Evolutionary conservation across 2,888 invertebrate genomes (phyloP).

Genomic region (Drosophila acutilabella): DNA sequence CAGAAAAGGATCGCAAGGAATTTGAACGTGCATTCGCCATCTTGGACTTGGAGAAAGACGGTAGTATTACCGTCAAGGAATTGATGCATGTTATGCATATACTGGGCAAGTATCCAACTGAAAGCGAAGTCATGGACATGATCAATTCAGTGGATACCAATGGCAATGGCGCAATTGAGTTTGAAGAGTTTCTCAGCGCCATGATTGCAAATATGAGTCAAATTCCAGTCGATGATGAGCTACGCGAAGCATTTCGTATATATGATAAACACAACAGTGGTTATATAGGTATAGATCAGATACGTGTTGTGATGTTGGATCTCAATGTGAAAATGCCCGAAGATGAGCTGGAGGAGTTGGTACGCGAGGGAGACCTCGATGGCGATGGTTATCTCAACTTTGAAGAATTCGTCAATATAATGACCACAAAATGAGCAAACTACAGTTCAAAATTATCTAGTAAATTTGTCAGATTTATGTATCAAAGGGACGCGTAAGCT

Average conservation of each 20-base stretch:
- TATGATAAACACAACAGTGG: conserved; percentile 99
- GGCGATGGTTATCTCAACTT: conserved; percentile 95
- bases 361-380: conserved; percentile 98
- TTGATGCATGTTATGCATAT: neutral
- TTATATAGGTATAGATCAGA: conserved; percentile 97
- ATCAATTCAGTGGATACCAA: conserved; percentile 97
- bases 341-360: conserved; percentile 99
- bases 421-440: conserved; percentile 77
- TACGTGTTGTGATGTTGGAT: conserved; percentile 99
- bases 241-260: conserved; percentile 86
- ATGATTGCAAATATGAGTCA: conserved; percentile 99
- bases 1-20: neutral
- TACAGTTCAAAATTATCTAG: neutral
- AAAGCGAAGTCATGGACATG: conserved; percentile 93
- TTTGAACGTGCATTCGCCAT: conserved; percentile 1
- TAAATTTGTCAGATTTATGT: neutral
- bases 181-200: conserved; percentile 99
- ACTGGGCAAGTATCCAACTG: neutral
- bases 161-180: conserved; percentile 95
- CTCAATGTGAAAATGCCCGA: conserved; percentile 94
- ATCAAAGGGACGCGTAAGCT: conserved; percentile 1
- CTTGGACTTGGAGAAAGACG: conserved; percentile 23
- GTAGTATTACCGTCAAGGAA: conserved; percentile 9
- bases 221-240: conserved; percentile 98
- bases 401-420: conserved; percentile 95